Evolutionary conservation across 2,113 vertebrate genomes (phyloP).

Genomic region (Bambusicola thoracicus): DNA sequence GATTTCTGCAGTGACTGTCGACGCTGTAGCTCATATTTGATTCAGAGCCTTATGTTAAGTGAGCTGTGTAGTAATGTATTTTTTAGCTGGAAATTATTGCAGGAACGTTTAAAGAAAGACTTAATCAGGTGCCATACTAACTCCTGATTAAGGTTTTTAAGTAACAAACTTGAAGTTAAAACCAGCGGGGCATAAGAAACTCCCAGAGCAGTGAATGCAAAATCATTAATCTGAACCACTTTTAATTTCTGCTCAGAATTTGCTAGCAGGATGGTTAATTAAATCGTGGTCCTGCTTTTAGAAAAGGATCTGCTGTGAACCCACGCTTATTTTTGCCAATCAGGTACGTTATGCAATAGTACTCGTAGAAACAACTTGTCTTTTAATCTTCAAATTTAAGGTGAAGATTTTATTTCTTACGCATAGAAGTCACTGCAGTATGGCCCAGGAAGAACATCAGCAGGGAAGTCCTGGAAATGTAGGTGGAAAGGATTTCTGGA

Average conservation of each 20-base stretch:
- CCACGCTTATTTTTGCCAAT: neutral
- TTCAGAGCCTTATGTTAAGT: neutral
- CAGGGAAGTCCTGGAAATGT: neutral
- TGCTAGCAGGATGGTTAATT: conserved; percentile 21
- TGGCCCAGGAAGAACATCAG: neutral
- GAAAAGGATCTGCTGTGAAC: neutral
- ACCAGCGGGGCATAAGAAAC: neutral
- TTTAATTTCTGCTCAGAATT: conserved; percentile 41
- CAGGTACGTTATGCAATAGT: neutral
- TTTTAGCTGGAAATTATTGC: conserved; percentile 22
- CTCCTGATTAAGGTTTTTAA: conserved; percentile 58
- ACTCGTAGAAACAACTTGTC: neutral
- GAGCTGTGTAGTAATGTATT: neutral
- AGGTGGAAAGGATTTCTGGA: neutral
- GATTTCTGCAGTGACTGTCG: neutral
- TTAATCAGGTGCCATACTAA: conserved; percentile 52
- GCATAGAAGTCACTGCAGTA: neutral
- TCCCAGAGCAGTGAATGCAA: neutral
- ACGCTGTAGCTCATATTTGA: neutral
- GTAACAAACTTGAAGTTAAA: conserved; percentile 59
- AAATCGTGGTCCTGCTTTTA: conserved; percentile 9
- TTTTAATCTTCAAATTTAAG: neutral
- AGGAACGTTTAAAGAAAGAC: conserved; percentile 34
- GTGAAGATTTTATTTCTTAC: neutral
- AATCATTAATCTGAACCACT: conserved; percentile 57